Conservation (phyloP, 1,140 invertebrate genomes). For the Melitaea cinxia region DNA sequence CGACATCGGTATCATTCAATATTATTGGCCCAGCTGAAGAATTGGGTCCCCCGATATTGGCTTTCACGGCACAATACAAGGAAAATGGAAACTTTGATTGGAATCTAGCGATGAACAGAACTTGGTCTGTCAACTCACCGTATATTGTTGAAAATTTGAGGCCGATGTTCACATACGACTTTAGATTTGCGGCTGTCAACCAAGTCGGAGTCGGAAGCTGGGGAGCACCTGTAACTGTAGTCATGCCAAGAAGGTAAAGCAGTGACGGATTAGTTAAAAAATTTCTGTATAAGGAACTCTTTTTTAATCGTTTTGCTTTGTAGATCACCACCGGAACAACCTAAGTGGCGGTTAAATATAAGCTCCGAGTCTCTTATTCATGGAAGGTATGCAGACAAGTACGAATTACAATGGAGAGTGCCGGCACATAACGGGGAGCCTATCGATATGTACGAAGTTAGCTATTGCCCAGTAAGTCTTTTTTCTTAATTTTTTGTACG, state of each 20-base stretch:
- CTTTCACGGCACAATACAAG: conserved; percentile 89
- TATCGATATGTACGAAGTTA: conserved; percentile 91
- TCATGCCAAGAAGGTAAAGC: conserved; percentile 81
- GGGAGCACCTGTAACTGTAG: conserved; percentile 82
- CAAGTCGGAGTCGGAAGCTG: conserved; percentile 91
- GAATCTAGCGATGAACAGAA: conserved; percentile 86
- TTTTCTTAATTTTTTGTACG: not conserved
- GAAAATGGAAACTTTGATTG: conserved; percentile 85
- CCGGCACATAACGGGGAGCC: conserved; percentile 94
- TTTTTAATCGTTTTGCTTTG: conserved; percentile 28
- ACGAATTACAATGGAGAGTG: conserved; percentile 90
- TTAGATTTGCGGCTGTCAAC: conserved; percentile 92
- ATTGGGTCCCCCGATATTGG: conserved; percentile 87
- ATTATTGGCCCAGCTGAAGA: conserved; percentile 87
- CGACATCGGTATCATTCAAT: conserved; percentile 91
- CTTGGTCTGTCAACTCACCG: conserved; percentile 88
- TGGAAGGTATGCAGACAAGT: conserved; percentile 87
- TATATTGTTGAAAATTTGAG: conserved; percentile 91
- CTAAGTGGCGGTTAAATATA: conserved; percentile 72
- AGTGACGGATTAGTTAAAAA: not conserved
- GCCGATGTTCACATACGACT: conserved; percentile 91
- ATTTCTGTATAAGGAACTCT: not conserved
- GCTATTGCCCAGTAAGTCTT: conserved; percentile 88
- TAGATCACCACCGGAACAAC: conserved; percentile 73
- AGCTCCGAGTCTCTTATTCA: conserved; percentile 70